Evolutionary conservation across 1,140 invertebrate species (phyloP), one percentile per base, ranked within the genome.

Genomic region (Macrostomum lignano): DNA sequence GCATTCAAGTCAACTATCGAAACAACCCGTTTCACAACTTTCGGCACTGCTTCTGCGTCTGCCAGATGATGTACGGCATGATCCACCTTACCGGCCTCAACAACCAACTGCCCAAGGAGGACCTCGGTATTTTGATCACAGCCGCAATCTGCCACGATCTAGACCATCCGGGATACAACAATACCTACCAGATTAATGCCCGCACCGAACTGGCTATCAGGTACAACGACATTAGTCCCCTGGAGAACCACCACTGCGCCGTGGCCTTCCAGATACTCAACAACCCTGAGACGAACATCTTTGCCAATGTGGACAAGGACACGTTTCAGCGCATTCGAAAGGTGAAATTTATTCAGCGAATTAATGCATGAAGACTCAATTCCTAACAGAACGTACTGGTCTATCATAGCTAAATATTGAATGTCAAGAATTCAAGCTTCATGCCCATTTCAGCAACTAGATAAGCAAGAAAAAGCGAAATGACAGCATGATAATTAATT

Each of bases 21-120:
- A 73, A 75, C 54, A 74, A 76, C 46, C 75, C 74, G 26, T 79
- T 78, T 59, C 74, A 79, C 50, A 78, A 78, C 60, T 78, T 78
- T 55, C 64, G 73, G 29, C 75, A 79, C 48, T 74, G 72, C 47
- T 79, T 79, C 56, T 76, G 73, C 58, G 75, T 79, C 30, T 68
- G 74, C 25, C 74, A 79, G 63, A 79, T 79, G 75, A 74, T 76
- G 60, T 69, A 66, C 40, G 55, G 55, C 15, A 55, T 58, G 46
- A 50, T 60, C 4, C 46, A 58, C 21, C 38, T 57, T 15, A 54
- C 52, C 37, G 65, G 72, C 44, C 55, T 78, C 7, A 62, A 65
- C 29, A 61, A 63, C 21, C 65, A 66, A 41, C 66, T 78, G 36
- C 67, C 69, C 14, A 63, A 71, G 25, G 62, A 75, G 34, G 74